Evolutionary conservation across 2,888 invertebrate genomes (phyloP), one percentile per base, ranked within the genome.

Genomic region (Yponomeuta evonymella): DNA sequence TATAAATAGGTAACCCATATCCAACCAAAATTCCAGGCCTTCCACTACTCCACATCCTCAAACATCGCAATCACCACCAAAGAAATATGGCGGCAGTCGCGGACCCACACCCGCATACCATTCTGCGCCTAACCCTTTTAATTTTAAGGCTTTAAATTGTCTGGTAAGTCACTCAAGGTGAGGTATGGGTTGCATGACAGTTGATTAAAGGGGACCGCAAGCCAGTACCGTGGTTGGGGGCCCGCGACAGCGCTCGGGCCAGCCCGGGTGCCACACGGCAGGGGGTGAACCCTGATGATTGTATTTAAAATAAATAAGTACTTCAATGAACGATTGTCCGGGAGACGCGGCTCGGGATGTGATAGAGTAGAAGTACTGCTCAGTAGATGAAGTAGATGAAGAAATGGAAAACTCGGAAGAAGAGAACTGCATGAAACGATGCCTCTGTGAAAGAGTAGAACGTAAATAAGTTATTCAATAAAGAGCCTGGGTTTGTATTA

Each of bases 261-360:
- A 43, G 51, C 51, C 12, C 87, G 81, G 88, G 90, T 83, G 86
- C 84, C 80, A 79, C 85, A 80, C 89, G 75, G 85, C 86, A 79
- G 90, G 88, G 90, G 88, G 83, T 85, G 90, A 79, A 83, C 88
- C 88, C 89, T 91, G 92, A 92, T 90, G 91, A 91, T 91, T 90
- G 90, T 90, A 90, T 92, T 91, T 90, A 90, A 91, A 90, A 92
- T 91, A 92, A 91, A 91, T 92, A 92, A 91, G 91, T 91, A 87
- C 91, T 88, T 89, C 90, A 90, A 89, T 91, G 91, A 90, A 90
- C 90, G 91, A 91, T 90, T 92, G 91, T 92, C 86, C 86, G 86
- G 84, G 83, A 33, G 66, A 36, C 51, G 43, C 70, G 70, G 51
- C 11, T 12, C 43, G 1, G 43, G 43, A 6, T 58, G 43, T 69